phyloP scores from a whole-genome alignment of 2,888 invertebrate species.

The Stegana nigrithorax region DNA sequence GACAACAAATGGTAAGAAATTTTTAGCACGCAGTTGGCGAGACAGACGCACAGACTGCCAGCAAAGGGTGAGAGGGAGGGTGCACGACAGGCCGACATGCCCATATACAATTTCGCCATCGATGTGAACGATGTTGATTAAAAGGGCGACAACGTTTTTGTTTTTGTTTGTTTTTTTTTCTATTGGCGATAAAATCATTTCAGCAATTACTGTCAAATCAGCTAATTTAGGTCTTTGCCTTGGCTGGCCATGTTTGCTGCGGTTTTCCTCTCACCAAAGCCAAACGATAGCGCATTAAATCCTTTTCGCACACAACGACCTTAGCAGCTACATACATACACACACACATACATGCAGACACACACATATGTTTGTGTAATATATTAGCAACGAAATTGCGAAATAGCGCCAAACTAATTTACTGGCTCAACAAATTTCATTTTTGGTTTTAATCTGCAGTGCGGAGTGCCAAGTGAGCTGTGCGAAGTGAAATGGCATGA shows the following conservation, averaged over 20 bases:
- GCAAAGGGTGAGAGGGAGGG: no score
- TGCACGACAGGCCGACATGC: no score
- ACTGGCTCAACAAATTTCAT: not conserved
- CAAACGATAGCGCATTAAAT: no score
- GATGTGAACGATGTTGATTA: no score
- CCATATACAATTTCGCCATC: no score
- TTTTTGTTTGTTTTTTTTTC: no score
- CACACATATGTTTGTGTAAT: not conserved
- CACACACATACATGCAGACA: slow-evolving; percentile 2
- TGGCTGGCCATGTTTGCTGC: not conserved
- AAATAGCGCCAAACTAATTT: slow-evolving; percentile 10
- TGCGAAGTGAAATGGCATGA: not conserved
- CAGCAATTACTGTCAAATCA: slow-evolving; percentile 17
- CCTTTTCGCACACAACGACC: not conserved
- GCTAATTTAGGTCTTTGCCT: slow-evolving; percentile 11
- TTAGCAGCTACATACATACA: not conserved
- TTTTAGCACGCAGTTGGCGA: not conserved
- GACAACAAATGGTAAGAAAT: not conserved
- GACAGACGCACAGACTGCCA: no score
- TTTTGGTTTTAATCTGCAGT: not conserved
- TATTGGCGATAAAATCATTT: slow-evolving; percentile 31
- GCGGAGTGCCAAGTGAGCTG: not conserved
- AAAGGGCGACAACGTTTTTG: slow-evolving; percentile 51
- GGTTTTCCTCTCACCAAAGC: not conserved
- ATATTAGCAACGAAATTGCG: no score